Base-by-base conservation (phyloP, 2,888 invertebrate species). In the Coenonympha glycerion region DNA sequence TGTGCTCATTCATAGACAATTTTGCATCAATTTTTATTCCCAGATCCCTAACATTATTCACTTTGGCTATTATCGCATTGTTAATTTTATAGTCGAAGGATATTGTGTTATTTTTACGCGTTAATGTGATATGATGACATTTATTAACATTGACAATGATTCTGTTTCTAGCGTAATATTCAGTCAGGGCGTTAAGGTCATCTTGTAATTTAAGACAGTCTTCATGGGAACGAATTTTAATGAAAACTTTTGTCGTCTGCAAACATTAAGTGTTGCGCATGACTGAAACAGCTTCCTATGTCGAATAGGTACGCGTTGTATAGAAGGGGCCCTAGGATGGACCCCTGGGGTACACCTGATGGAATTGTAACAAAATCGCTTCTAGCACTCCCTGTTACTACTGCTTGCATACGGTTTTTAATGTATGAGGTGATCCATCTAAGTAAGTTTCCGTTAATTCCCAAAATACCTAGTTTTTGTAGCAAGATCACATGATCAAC, bases 341-440 rank as follows among this genome's bases (percentile, higher is more conserved):
- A 62, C 1, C 61, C 60, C 9, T 63, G 65, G 0, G 59, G 62
- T 0, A 63, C 59, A 1, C 62, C 59, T 18, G 55, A 55, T 0
- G 55, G 49, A 1, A 60, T 36, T 5, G 37, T 18, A 41, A 55
- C 48, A 21, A 52, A 56, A 26, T 57, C 42, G 3, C 37, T 41
- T 30, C 18, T 28, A 28, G 30, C 41, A n/a, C n/a, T n/a, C n/a
- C n/a, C 41, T 28, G 49, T 26, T 6, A 45, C 30, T 2, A 52
- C 39, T 16, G 52, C 49, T 24, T 52, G 52, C n/a, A 24, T 47
- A 3, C 50, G 47, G 24, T 51, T 63, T 39, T 8, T 24, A n/a
- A 52, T 21, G 30, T 57, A 57, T 0, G 57, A 53, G 15, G 47
- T 41, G 8, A 59, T 19, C 52, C 57, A 59, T 3, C 57, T 30